These are phyloP conservation scores for Amiota minor DNA, from an alignment of 2,888 invertebrate genomes.

Conservation along the genomic window DNA sequence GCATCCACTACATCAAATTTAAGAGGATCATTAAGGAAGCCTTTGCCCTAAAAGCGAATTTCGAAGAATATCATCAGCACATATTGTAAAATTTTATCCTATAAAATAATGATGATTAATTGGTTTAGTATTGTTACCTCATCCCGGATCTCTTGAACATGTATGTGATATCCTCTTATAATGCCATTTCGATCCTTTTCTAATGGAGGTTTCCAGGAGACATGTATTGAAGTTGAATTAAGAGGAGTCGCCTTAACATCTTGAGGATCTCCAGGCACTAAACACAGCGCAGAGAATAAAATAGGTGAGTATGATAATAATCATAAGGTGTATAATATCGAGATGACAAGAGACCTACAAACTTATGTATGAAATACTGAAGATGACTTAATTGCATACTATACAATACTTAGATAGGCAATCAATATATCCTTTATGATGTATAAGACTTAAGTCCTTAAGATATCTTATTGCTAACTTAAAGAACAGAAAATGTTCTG, in stretches of 20 bases:
- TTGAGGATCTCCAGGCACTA: conserved; percentile 98
- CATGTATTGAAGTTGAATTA: conserved; percentile 96
- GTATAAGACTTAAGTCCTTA: conserved; percentile 7
- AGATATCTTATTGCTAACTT: not conserved
- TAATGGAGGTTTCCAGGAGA: conserved; percentile 94
- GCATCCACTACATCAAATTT: conserved; percentile 90
- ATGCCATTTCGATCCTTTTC: conserved; percentile 95
- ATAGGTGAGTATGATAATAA: conserved; percentile 43
- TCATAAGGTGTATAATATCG: conserved; percentile 39
- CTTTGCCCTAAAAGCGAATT: conserved; percentile 73
- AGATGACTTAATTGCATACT: not conserved
- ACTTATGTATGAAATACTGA: conserved; percentile 1
- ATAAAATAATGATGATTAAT: not conserved
- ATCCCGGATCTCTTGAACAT: conserved; percentile 91
- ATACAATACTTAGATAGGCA: not conserved
- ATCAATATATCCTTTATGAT: not conserved
- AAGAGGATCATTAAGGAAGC: conserved; percentile 89
- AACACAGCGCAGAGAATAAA: conserved; percentile 45
- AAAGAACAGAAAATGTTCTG: too few relatives aligned
- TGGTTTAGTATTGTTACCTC: conserved; percentile 77
- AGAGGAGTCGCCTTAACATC: conserved; percentile 90
- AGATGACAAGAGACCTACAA: not conserved
- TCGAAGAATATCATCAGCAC: not conserved
- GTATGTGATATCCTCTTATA: conserved; percentile 96
- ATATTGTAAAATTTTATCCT: too few relatives aligned